These are phyloP conservation scores for Phrixothrix hirtus DNA, from an alignment of 2,888 invertebrate species.

Conservation along the genomic window DNA sequence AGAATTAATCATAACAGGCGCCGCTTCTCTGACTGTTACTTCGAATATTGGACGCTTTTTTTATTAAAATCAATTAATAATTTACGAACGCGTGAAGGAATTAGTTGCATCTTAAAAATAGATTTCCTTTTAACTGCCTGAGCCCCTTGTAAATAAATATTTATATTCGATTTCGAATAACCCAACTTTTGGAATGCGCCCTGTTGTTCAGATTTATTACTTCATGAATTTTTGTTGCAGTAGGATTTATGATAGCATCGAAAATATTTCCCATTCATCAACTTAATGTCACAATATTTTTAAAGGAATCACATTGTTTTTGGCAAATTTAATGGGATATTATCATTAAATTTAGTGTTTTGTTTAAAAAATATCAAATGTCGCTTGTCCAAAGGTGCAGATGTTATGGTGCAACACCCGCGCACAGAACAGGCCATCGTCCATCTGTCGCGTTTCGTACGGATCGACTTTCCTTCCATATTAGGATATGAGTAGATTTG, in stretches of 20 bases:
- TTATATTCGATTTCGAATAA: slow-evolving; percentile 19
- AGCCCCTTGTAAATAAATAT: slow-evolving; percentile 29
- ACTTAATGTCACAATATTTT: slow-evolving; percentile 20
- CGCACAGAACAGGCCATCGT: slow-evolving; percentile 27
- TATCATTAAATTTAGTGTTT: slow-evolving; percentile 13
- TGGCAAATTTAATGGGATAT: slow-evolving; percentile 11
- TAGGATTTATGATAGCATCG: slow-evolving; percentile 21
- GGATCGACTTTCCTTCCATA: slow-evolving; percentile 35
- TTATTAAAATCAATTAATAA: slow-evolving; percentile 17
- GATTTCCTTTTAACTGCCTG: slow-evolving; percentile 14
- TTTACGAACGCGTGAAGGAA: slow-evolving; percentile 17
- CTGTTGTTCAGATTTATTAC: slow-evolving; percentile 19
- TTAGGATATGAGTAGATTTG: slow-evolving; percentile 34
- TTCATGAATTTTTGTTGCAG: slow-evolving; percentile 5
- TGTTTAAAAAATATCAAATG: slow-evolving; percentile 25
- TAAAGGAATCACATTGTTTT: slow-evolving; percentile 16
- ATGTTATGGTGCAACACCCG: slow-evolving; percentile 28
- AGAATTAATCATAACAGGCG: slow-evolving; percentile 24
- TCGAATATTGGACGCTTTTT: slow-evolving; percentile 8
- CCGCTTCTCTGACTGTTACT: slow-evolving; percentile 2
- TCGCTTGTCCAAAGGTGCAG: slow-evolving; percentile 23
- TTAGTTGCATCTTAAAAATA: slow-evolving; percentile 11
- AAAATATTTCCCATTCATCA: slow-evolving; percentile 20
- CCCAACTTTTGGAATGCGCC: slow-evolving; percentile 18
- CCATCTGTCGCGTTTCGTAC: slow-evolving; percentile 32